These are phyloP conservation scores for human (Homo sapiens) DNA, from an alignment of 2,113 vertebrate genomes.

Conservation along the genomic window DNA sequence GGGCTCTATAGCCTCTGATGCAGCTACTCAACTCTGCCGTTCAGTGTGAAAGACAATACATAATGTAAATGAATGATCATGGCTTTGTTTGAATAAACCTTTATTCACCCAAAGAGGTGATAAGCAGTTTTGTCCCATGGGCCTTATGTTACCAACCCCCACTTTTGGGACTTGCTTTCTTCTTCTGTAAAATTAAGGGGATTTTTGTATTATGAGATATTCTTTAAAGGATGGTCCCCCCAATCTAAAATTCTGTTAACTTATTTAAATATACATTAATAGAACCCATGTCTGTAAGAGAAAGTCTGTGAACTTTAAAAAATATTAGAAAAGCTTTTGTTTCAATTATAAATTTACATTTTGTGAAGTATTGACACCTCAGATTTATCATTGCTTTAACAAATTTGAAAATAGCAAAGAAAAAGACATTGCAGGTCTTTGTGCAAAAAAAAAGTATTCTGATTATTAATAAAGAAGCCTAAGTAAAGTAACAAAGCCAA, in stretches of 20 bases:
- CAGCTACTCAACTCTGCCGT: background rate
- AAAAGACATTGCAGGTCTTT: background rate
- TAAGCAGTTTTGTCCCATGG: background rate
- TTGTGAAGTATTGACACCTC: background rate
- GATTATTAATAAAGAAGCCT: background rate
- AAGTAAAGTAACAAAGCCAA: background rate
- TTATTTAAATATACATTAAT: background rate
- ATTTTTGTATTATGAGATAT: background rate
- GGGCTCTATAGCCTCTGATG: background rate
- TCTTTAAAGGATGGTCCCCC: background rate
- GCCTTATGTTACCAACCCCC: background rate
- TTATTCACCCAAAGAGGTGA: background rate
- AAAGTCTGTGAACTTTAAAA: background rate
- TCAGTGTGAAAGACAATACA: background rate
- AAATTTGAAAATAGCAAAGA: background rate
- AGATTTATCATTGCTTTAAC: background rate
- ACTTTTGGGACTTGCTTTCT: background rate
- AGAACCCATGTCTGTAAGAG: background rate
- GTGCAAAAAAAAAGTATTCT: background rate
- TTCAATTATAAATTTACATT: background rate
- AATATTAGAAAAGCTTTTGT: conserved; percentile 1
- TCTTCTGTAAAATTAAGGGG: background rate
- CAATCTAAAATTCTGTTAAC: background rate
- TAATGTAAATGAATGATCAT: background rate
- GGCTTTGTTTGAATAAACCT: background rate